Evolutionary conservation across 2,113 vertebrate species (phyloP), one percentile per base, ranked within the genome.

Genomic region (Alligator sinensis): DNA sequence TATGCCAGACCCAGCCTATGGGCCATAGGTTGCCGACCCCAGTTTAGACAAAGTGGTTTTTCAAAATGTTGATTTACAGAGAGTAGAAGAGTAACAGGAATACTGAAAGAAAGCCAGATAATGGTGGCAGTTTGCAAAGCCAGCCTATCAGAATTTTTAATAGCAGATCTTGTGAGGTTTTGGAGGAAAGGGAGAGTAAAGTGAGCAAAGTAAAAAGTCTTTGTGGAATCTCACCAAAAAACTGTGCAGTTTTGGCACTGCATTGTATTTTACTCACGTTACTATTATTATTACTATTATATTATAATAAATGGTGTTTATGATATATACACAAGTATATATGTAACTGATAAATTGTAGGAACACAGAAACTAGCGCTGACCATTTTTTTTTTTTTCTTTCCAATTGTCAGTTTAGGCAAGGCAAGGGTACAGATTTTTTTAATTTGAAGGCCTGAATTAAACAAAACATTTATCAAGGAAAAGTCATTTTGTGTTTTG

Each of bases 41-140:
- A 47, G 25, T 86, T 95, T 83, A 88, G 79, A 87, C 61, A 96
- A 93, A 88, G 75, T 83, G 81, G 47, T 76, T 88, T 94, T 63
- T 95, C 75, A 55, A 87, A 87, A 83, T 77, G 58, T 84, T 94
- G 89, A 86, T 94, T 89, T 94, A 76, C 66, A 77, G 57, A 17
- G 82, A 91, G 38, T 58, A 88, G 63, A 85, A 77, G 95, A 0
- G 0, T 86, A 64, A 58, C 28, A 90, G 64, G 30, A 91, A 96
- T 92, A 84, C 83, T 58, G 76, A 38, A 91, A 60, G 75, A 72
- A 80, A 84, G 76, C 63, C 21, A 75, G 25, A 15, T 91, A 87
- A 92, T 85, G 97, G 81, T 95, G 81, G 86, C 94, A 27, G 76
- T 81, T 66, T 74, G 76, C 55, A 88, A 87, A 70, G 76, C 6